Evolutionary conservation across 2,888 invertebrate genomes (phyloP), one percentile per base, ranked within the genome.

Genomic region (Lasioglossum morio): DNA sequence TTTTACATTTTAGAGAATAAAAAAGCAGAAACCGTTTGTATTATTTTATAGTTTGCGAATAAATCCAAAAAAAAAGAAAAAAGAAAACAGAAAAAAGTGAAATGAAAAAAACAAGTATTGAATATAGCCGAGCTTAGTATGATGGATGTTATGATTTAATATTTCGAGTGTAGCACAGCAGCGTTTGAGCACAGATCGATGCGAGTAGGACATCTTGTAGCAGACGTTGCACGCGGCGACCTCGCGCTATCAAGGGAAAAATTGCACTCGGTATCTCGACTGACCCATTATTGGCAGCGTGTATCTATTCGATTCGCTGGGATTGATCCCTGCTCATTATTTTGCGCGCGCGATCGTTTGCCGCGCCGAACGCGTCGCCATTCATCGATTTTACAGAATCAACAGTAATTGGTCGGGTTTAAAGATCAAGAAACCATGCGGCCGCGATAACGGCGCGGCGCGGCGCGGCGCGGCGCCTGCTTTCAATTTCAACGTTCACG

Each of bases 211-310:
- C 60, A 23, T 4, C 19, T 16, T 23, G 43, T 43, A 27, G 19
- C 3, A 72, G 19, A 63, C 74, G 57, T n/a, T 7, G 30, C 14
- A 16, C 14, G 60, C 60, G 27, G 57, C 60, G 72, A 77, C 72
- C 81, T 63, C 72, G 16, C n/a, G n/a, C 46, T 69, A 74, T 74
- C 81, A n/a, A 10, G 19, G 5, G 46, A 85, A 79, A 82, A 81
- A 82, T 79, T 27, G 3, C 46, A 12, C 23, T 60, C 70, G 16
- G 69, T 85, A 85, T 85, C 84, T 48, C 72, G 66, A 66, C 23
- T 79, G 79, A 82, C 77, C 85, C 85, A 74, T 82, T 85, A 79
- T 79, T 43, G 77, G 34, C 60, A 34, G 2, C 27, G 48, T n/a
- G 46, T 57, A 48, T 74, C 70, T 27, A 23, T 72, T 53, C 79